These are phyloP conservation scores for Mustela erminea DNA, from an alignment of 2,797 vertebrate species.

Conservation along the genomic window DNA sequence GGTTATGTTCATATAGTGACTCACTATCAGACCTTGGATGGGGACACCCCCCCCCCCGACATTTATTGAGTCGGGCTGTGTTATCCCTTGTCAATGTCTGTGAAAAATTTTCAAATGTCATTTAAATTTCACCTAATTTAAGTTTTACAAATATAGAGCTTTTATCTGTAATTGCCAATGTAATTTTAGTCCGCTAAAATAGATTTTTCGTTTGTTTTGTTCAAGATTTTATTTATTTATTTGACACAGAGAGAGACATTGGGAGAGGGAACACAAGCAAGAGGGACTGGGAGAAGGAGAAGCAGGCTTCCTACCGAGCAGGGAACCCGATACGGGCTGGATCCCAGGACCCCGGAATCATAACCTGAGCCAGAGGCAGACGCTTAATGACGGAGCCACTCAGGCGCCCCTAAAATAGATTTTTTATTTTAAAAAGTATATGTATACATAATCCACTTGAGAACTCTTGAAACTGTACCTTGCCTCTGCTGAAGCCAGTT, in stretches of 20 bases:
- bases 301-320: too few relatives aligned
- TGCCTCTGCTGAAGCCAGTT: background rate
- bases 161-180: background rate
- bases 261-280: too few relatives aligned
- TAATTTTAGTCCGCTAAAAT: background rate
- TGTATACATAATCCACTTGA: background rate
- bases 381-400: too few relatives aligned
- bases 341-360: too few relatives aligned
- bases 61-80: background rate
- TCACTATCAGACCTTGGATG: background rate
- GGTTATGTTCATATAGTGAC: background rate
- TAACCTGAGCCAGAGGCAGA: too few relatives aligned
- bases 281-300: too few relatives aligned
- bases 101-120: background rate
- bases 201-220: background rate
- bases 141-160: background rate
- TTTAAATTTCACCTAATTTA: conserved; percentile 22
- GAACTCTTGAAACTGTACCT: background rate
- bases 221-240: too few relatives aligned
- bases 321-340: too few relatives aligned
- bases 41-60: background rate
- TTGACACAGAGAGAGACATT: too few relatives aligned
- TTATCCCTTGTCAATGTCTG: background rate
- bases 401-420: too few relatives aligned
- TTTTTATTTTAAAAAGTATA: background rate